Conservation (phyloP, 2,888 invertebrate genomes). For the Idaea dimidiata region DNA sequence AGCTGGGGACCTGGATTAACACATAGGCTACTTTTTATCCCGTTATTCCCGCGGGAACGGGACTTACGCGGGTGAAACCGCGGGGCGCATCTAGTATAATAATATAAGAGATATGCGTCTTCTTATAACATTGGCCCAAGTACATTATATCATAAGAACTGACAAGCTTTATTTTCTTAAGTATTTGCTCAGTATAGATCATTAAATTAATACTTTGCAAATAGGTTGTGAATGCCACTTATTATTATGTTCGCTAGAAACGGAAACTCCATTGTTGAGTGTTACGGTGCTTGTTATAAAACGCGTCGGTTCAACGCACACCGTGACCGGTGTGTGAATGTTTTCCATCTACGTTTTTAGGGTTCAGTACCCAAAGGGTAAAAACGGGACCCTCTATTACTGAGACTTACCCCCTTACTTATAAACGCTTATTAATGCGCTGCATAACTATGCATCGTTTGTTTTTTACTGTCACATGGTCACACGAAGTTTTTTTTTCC, state of each 20-base stretch:
- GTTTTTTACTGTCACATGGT: too few relatives aligned
- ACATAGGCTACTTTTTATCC: too few relatives aligned
- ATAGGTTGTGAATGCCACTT: neutral
- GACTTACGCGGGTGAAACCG: too few relatives aligned
- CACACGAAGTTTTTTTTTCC: too few relatives aligned
- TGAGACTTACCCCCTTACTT: too few relatives aligned
- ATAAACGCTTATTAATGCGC: too few relatives aligned
- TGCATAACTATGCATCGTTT: too few relatives aligned
- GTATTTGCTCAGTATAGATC: neutral
- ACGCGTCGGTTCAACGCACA: neutral
- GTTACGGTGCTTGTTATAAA: neutral
- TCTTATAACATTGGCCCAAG: slow-evolving; percentile 7
- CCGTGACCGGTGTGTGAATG: neutral
- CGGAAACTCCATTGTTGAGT: neutral
- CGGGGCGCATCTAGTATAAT: too few relatives aligned
- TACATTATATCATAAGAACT: neutral
- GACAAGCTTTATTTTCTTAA: neutral
- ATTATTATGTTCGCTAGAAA: neutral
- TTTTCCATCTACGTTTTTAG: neutral
- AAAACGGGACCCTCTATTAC: too few relatives aligned
- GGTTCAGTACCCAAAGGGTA: too few relatives aligned
- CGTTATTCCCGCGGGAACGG: too few relatives aligned
- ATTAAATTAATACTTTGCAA: neutral
- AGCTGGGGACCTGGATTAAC: too few relatives aligned
- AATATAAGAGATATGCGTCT: neutral